Conservation (phyloP, 2,113 vertebrate genomes). For the Leptobrachium ailaonicum region DNA sequence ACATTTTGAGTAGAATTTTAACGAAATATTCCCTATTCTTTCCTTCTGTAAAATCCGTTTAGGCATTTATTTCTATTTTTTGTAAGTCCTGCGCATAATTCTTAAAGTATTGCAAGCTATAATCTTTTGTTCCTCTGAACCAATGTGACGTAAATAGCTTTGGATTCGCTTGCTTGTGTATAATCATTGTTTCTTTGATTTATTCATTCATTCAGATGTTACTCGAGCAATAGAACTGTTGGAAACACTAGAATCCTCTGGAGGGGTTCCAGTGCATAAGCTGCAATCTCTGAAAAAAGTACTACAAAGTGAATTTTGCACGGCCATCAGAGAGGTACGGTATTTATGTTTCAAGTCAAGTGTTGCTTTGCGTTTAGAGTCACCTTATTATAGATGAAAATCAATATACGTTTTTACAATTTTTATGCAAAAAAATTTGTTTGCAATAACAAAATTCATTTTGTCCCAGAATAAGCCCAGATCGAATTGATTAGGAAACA, state of each 20-base stretch:
- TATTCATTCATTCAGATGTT: constrained; percentile 78
- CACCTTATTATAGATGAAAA: too few relatives aligned
- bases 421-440: too few relatives aligned
- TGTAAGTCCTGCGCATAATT: background rate
- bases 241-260: constrained; percentile 95
- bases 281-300: constrained; percentile 97
- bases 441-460: too few relatives aligned
- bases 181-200: constrained; percentile 18
- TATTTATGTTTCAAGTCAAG: too few relatives aligned
- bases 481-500: too few relatives aligned
- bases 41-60: background rate
- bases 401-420: too few relatives aligned
- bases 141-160: background rate
- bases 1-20: background rate
- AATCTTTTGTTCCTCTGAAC: constrained; percentile 6
- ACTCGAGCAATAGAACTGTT: constrained; percentile 92
- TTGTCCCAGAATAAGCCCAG: too few relatives aligned
- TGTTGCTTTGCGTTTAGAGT: too few relatives aligned
- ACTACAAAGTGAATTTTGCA: constrained; percentile 98
- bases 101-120: constrained; percentile 9
- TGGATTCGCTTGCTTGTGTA: constrained; percentile 21
- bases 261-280: constrained; percentile 94
- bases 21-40: background rate
- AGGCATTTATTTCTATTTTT: background rate
- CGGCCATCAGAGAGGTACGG: constrained; percentile 95